phyloP scores from a whole-genome alignment of 2,888 invertebrate species.

The Lepetodrilus schrolli region DNA sequence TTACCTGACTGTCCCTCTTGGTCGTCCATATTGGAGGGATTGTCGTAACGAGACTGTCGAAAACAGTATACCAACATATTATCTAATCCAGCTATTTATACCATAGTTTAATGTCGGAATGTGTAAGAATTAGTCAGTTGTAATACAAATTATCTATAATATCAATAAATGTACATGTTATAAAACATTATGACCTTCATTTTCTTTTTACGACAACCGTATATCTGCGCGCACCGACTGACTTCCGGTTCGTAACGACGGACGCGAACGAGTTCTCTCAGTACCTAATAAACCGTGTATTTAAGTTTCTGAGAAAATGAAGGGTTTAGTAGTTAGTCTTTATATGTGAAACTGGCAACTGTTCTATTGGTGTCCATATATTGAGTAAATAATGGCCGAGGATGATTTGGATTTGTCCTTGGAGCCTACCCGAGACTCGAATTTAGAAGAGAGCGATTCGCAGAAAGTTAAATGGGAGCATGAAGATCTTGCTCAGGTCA shows the following conservation, averaged over 20 bases:
- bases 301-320: no score
- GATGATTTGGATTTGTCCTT: constrained; percentile 31
- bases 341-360: no score
- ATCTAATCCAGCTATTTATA: background rate
- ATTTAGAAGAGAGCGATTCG: constrained; percentile 15
- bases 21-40: constrained; percentile 43
- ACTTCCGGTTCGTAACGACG: background rate
- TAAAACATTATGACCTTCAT: no score
- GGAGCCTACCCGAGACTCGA: constrained; percentile 33
- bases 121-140: background rate
- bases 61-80: background rate
- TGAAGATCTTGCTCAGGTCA: constrained; percentile 67
- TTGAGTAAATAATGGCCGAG: background rate
- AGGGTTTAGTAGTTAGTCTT: no score
- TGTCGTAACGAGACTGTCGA: background rate
- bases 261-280: background rate
- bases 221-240: background rate
- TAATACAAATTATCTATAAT: no score
- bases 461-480: constrained; percentile 58
- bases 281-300: no score
- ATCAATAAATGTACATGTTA: no score
- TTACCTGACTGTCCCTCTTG: constrained; percentile 39
- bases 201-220: constrained; percentile 27
- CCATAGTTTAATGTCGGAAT: no score
- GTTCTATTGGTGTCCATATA: no score